Evolutionary conservation across 2,888 invertebrate species (phyloP), one percentile per base, ranked within the genome.

Genomic region (Baronia brevicornis): DNA sequence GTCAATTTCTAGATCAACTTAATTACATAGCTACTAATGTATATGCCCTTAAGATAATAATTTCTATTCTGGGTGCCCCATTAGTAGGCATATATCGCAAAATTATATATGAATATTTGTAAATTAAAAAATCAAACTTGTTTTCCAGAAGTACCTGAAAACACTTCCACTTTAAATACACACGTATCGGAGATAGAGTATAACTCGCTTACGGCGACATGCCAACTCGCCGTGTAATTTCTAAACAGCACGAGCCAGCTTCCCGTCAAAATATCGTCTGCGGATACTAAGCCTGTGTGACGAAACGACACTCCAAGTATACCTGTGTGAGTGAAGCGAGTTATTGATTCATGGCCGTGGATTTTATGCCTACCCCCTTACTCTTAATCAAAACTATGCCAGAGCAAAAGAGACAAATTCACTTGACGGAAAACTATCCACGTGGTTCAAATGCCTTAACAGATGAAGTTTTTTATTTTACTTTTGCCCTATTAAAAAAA

Each of bases 251-350:
- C 43, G 39, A 53, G 46, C 48, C 61, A 61, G 59, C 55, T 63
- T 67, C 66, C 74, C 79, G 75, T 78, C 79, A 80, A 79, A 82
- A 79, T 78, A 80, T 59, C 68, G 69, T 78, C 73, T 75, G 63
- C 66, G 57, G 51, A 51, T 46, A 48, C 43, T 44, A 39, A 41
- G 41, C 44, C 44, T 64, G 74, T 77, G 73, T 75, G 69, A 57
- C 54, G 64, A 65, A 61, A 58, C 54, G 48, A 60, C 59, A 59
- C 59, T 42, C 41, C 28, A 47, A 48, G 50, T 55, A 43, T 46
- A 47, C 41, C 47, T 52, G 73, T 74, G 77, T 75, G 73, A 54
- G 73, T 74, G 66, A 55, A 62, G 56, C 65, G 59, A 69, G 69
- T 78, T 82, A 82, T 82, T 80, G 82, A 80, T 82, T 80, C 73